These are phyloP conservation scores for Caranx melampygus DNA, from an alignment of 2,113 vertebrate genomes.

Conservation along the genomic window DNA sequence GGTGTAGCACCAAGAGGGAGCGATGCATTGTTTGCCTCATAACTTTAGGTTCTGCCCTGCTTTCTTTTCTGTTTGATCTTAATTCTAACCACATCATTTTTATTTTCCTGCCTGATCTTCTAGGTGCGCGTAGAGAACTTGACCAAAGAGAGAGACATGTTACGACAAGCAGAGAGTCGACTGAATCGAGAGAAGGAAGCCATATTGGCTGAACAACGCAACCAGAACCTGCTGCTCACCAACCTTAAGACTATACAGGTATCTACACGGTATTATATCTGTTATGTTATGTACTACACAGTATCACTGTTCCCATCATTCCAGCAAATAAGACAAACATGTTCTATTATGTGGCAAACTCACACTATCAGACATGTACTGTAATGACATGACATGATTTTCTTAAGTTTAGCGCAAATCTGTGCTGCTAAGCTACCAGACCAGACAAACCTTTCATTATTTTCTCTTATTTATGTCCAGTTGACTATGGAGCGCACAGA, in stretches of 20 bases:
- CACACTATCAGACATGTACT: background rate
- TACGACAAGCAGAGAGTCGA: constrained; percentile 91
- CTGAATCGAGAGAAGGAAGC: constrained; percentile 91
- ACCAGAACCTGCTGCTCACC: constrained; percentile 92
- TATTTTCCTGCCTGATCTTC: constrained; percentile 2
- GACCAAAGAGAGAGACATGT: constrained; percentile 93
- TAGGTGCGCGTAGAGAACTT: constrained; percentile 92
- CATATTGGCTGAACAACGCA: constrained; percentile 90
- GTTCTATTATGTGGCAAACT: background rate
- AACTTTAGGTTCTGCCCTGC: too few relatives aligned
- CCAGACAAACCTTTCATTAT: background rate
- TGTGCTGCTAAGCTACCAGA: background rate
- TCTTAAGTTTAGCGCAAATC: too few relatives aligned
- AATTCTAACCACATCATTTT: background rate
- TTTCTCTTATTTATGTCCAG: constrained; percentile 60
- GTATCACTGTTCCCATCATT: background rate
- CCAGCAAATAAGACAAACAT: background rate
- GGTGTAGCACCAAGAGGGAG: too few relatives aligned
- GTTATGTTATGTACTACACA: background rate
- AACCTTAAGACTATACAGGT: constrained; percentile 97
- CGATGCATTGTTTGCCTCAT: too few relatives aligned
- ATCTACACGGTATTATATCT: background rate
- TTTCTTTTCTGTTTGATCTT: background rate
- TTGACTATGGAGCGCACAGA: constrained; percentile 93
- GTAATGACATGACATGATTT: background rate